These are phyloP conservation scores for Aporophyla nigra DNA, from an alignment of 2,888 invertebrate genomes.

Conservation along the genomic window DNA sequence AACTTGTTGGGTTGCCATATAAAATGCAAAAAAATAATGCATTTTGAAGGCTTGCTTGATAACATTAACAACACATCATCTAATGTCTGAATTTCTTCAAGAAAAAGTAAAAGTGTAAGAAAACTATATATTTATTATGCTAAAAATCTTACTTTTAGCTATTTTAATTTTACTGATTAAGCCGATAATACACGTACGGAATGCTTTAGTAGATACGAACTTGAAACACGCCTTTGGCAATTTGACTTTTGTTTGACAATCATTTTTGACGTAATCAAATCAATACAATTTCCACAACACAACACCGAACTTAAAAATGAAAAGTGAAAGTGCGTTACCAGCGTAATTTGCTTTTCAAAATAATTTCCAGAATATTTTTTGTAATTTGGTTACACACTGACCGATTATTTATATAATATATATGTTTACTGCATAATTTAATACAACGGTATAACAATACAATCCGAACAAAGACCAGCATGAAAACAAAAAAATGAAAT, in stretches of 20 bases:
- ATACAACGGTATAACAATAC: neutral
- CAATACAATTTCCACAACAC: neutral
- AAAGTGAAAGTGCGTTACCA: conserved; percentile 20
- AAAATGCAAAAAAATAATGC: too few relatives aligned
- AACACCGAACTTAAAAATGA: neutral
- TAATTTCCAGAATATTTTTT: conserved; percentile 4
- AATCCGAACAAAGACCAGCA: neutral
- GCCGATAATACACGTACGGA: too few relatives aligned
- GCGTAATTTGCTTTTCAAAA: neutral
- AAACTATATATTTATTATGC: too few relatives aligned
- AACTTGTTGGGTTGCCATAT: too few relatives aligned
- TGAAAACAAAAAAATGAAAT: conserved; percentile 5
- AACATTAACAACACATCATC: too few relatives aligned
- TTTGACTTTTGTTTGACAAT: conserved; percentile 7
- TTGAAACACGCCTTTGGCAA: neutral
- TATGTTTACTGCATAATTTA: neutral
- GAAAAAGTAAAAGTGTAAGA: too few relatives aligned
- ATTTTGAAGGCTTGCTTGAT: too few relatives aligned
- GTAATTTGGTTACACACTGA: neutral
- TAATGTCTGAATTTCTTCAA: too few relatives aligned
- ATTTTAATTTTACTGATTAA: too few relatives aligned
- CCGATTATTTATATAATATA: neutral
- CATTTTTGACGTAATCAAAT: neutral
- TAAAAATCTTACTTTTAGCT: too few relatives aligned
- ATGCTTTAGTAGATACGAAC: too few relatives aligned